Base-by-base conservation (phyloP, 2,888 invertebrate genomes). In the Drosophila ezoana region DNA sequence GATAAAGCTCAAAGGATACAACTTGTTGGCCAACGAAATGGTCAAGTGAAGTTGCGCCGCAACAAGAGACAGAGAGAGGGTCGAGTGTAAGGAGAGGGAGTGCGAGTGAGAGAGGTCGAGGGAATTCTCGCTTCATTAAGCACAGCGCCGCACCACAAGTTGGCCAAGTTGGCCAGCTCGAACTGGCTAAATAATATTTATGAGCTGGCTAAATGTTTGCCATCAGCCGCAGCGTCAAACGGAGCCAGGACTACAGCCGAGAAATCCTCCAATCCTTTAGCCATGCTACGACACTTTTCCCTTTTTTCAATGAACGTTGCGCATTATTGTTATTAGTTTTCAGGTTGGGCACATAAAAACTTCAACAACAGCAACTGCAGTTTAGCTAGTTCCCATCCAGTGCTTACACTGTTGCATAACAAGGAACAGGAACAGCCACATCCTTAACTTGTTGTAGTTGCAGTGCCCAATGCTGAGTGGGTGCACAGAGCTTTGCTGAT, bases 321-420 rank as follows among this genome's bases (percentile, higher is more conserved):
- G 75, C 82, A 87, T 84, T 83, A 83, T 84, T 85, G 83, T 83
- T 83, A 83, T 83, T 87, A 83, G 86, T 82, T 82, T 28, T 62
- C 82, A 68, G 86, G 85, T 82, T 63, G 75, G 52, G 51, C 81
- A 52, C 87, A 81, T 82, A 86, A 82, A 82, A 81, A 84, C 80
- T 81, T 82, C 58, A 66, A 44, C 63, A 61, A 56, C 47, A 38
- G 41, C 58, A 47, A 52, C 35, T 20, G n/a, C 41, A 59, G 64
- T 52, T 68, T 57, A 61, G 62, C 52, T 40, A 49, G 63, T 49
- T 63, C 28, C 28, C 28, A 28, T 28, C 23, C 52, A 48, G 23
- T 45, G 63, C 58, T 65, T 65, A 81, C 86, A 86, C 67, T 87
- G 82, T 82, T 87, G 79, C 81, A 80, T 71, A 79, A 64, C 70